phyloP scores from a whole-genome alignment of 1,140 invertebrate species.

The Cylas formicarius region DNA sequence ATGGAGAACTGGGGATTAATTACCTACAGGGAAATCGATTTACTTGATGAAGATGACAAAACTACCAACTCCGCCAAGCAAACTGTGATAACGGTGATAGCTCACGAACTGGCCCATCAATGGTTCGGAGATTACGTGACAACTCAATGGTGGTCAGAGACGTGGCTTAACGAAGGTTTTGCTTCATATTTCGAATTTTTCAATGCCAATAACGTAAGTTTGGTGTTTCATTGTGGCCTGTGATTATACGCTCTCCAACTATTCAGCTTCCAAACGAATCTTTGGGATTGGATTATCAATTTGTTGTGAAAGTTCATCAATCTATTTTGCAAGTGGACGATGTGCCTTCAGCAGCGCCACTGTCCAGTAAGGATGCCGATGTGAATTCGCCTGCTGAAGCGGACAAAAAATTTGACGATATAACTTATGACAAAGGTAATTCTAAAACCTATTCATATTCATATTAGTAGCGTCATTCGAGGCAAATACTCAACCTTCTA shows the following conservation, averaged over 20 bases:
- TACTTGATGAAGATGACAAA: conserved; percentile 49
- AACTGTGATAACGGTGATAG: conserved; percentile 46
- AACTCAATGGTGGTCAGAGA: conserved; percentile 45
- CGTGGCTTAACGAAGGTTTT: conserved; percentile 49
- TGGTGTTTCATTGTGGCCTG: neutral
- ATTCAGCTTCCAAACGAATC: conserved; percentile 7
- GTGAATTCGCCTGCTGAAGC: conserved; percentile 31
- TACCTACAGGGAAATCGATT: conserved; percentile 64
- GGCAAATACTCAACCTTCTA: neutral
- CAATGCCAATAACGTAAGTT: conserved; percentile 10
- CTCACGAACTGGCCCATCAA: conserved; percentile 58
- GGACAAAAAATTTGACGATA: conserved; percentile 49
- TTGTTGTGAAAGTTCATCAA: conserved; percentile 45
- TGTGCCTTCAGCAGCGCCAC: conserved; percentile 25
- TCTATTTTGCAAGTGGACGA: conserved; percentile 33
- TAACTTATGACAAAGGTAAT: conserved; percentile 52
- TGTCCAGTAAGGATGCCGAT: conserved; percentile 32
- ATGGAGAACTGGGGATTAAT: conserved; percentile 89
- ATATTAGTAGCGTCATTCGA: neutral
- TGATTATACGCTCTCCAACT: neutral
- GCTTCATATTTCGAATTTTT: conserved; percentile 42
- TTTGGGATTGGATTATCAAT: conserved; percentile 32
- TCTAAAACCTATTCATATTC: neutral
- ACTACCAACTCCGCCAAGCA: conserved; percentile 42
- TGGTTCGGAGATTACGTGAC: conserved; percentile 68